Evolutionary conservation across 2,888 invertebrate species (phyloP), one percentile per base, ranked within the genome.

Genomic region (Melanargia galathea): DNA sequence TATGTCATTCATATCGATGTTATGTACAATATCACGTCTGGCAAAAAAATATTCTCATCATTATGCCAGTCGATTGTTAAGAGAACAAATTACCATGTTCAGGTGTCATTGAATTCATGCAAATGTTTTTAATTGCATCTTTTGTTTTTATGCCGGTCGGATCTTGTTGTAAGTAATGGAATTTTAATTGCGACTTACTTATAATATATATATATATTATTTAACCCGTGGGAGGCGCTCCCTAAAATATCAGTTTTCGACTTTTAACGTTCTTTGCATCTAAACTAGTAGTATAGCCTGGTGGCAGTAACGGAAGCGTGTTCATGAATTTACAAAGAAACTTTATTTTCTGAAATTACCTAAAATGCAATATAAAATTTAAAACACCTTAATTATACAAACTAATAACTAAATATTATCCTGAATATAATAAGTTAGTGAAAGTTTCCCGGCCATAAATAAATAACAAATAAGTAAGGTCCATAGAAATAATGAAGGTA

Each of bases 21-120:
- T 63, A 46, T 56, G 49, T 54, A 55, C 35, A 61, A 61, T 60
- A 67, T 60, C 59, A 35, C n/a, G 20, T 45, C 51, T 48, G 26
- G 26, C 13, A 64, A 65, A 59, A n/a, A 64, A 67, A 65, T 57
- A 43, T 67, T 67, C 67, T 26, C 67, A 67, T 62, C 40, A 24
- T 48, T 56, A 60, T 57, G 57, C 38, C 58, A 30, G 26, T 57
- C 60, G 51, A 63, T 65, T 63, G 60, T 64, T 64, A 20, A 46
- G 46, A 67, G 60, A 65, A 60, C 52, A 55, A 46, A 63, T 60
- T 46, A 51, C 16, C 48, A 51, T 60, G 56, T 57, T 64, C 54
- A 60, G 46, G 43, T 57, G 54, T 58, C 62, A 60, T 58, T 60
- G 59, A 56, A 57, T 60, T 33, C 52, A 64, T 64, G 56, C 52